Conservation (phyloP, 2,797 vertebrate species). For the Geotrypetes seraphini region DNA sequence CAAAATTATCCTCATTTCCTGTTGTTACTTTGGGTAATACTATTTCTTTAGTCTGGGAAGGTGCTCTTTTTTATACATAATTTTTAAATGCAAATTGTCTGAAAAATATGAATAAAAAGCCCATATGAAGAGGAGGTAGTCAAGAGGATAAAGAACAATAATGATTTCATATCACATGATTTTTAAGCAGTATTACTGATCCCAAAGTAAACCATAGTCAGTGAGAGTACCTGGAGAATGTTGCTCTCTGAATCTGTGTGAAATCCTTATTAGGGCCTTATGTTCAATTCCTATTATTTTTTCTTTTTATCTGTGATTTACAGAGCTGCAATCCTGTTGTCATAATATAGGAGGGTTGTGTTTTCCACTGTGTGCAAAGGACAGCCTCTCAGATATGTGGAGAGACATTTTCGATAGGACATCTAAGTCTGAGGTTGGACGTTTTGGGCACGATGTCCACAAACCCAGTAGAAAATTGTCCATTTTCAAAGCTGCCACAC, state of each 20-base stretch:
- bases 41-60: too few species aligned
- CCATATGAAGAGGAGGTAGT: too few species aligned
- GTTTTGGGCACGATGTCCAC: too few species aligned
- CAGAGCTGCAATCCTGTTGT: neutral
- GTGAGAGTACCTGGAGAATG: neutral
- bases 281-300: neutral
- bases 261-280: neutral
- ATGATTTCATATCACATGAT: constrained; percentile 4
- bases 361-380: neutral
- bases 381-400: neutral
- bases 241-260: accelerated
- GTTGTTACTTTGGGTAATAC: too few species aligned
- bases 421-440: too few species aligned
- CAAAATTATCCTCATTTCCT: too few species aligned
- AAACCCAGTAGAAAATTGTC: too few species aligned
- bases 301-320: neutral
- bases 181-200: constrained; percentile 5
- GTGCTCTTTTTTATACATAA: too few species aligned
- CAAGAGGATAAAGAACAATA: neutral
- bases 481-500: too few species aligned
- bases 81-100: too few species aligned
- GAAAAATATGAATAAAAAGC: too few species aligned
- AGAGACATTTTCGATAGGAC: too few species aligned
- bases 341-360: neutral
- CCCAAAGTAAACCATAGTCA: constrained; percentile 2